Evolutionary conservation across 2,888 invertebrate genomes (phyloP), one percentile per base, ranked within the genome.

Genomic region (Ephialtes manifestator): DNA sequence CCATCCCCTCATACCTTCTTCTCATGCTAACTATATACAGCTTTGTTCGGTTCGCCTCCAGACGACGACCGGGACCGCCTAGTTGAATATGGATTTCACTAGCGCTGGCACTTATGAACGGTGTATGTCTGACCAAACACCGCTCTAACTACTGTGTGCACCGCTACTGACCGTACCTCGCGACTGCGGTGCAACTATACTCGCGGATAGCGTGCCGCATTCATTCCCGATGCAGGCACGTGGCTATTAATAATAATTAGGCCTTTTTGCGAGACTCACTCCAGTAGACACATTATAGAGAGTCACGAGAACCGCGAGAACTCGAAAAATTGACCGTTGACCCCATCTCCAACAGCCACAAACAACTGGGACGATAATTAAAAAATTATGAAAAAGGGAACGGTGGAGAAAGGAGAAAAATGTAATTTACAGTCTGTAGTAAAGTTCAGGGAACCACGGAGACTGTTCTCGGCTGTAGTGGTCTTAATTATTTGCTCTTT

Each of bases 241-340:
- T 74, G 68, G 84, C 68, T 74, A 84, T 84, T 84, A 81, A 84
- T 84, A 84, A 84, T 81, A 84, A 84, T 84, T 84, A 84, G 81
- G 55, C 70, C 80, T 76, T 81, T 67, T 58, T 67, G 31, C 68
- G 81, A 68, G 77, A 15, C 77, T 68, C 72, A 67, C 67, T 81
- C 74, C 53, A 68, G 81, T 68, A 81, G 84, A 84, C 81, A 74
- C 77, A 84, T 84, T 81, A 84, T 72, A 3, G 13, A 60, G 60
- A 81, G 84, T 84, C 84, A 84, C 81, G 84, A 81, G 60, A 84
- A 51, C 75, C 55, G 24, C 15, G 13, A 10, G 39, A 35, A 51
- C 70, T 43, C 70, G 39, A 65, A 67, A 15, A 60, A 48, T 68
- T 63, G 51, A 74, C 15, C 68, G 74, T 78, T 70, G 78, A 79